These are phyloP conservation scores for Sphaerophoria rueppellii DNA, from an alignment of 2,888 invertebrate genomes.

Conservation along the genomic window DNA sequence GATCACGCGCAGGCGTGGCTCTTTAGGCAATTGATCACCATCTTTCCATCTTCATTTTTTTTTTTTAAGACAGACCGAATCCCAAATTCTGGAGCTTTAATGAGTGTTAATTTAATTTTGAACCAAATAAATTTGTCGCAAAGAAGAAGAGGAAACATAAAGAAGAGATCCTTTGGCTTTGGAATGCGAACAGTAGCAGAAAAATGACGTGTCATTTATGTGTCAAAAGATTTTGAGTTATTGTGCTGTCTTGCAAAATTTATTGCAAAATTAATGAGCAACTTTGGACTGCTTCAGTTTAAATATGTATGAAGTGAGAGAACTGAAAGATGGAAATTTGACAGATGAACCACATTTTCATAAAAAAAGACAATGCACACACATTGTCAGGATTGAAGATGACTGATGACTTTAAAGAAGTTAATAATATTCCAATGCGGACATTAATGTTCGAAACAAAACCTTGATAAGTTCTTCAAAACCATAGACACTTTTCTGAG, in stretches of 20 bases:
- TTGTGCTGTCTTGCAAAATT: neutral
- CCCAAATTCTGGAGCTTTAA: constrained; percentile 54
- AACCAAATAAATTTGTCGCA: constrained; percentile 65
- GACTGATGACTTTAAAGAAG: too few species aligned
- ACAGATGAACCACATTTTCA: too few species aligned
- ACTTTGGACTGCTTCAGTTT: neutral
- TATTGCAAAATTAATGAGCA: constrained; percentile 1
- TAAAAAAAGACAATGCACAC: too few species aligned
- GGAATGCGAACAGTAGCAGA: constrained; percentile 49
- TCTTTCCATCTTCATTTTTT: constrained; percentile 32
- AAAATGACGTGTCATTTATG: constrained; percentile 32
- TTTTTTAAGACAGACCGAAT: constrained; percentile 23
- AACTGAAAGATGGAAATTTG: too few species aligned
- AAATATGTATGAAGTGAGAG: too few species aligned
- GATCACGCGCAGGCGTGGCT: constrained; percentile 48
- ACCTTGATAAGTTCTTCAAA: too few species aligned
- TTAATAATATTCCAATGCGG: too few species aligned
- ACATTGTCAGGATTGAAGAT: too few species aligned
- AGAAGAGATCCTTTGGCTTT: constrained; percentile 2
- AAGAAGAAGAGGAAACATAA: constrained; percentile 13
- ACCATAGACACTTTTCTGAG: too few species aligned
- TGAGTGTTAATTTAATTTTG: constrained; percentile 69
- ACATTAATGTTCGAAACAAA: too few species aligned
- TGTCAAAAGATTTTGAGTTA: constrained; percentile 53
- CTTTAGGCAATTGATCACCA: constrained; percentile 37